Conservation (phyloP, 2,113 vertebrate species). For the Addax nasomaculatus region DNA sequence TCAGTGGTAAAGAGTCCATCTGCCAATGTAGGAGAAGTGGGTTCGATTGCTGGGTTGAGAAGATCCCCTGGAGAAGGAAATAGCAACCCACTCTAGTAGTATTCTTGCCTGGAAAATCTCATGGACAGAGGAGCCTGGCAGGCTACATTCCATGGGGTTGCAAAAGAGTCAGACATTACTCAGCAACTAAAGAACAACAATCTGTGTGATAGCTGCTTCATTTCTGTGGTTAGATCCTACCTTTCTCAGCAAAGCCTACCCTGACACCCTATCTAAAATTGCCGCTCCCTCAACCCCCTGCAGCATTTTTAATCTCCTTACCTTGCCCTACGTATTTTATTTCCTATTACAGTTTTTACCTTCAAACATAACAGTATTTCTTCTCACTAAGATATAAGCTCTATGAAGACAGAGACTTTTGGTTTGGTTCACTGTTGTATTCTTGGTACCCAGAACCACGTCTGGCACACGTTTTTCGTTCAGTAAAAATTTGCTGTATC, state of each 20-base stretch:
- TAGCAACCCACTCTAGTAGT: not conserved
- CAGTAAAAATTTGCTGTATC: not conserved
- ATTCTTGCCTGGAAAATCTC: not conserved
- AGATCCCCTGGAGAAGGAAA: not conserved
- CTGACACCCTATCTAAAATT: not conserved
- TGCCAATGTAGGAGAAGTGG: not conserved
- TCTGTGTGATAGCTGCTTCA: not conserved
- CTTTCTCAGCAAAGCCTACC: not conserved
- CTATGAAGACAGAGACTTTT: not conserved
- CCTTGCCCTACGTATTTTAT: not conserved
- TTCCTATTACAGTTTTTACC: not conserved
- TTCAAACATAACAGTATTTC: not conserved
- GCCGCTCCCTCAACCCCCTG: not conserved
- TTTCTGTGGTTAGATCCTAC: not conserved
- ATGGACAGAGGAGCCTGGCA: not conserved
- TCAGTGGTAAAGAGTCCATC: not conserved
- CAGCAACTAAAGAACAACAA: not conserved
- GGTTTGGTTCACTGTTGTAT: not conserved
- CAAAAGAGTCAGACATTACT: not conserved
- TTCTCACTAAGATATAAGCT: not conserved
- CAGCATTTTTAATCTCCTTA: not conserved
- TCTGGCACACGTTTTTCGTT: not conserved
- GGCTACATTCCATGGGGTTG: not conserved
- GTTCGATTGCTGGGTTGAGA: not conserved
- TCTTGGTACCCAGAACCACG: not conserved